phyloP scores from a whole-genome alignment of 2,888 invertebrate species.

The Leptinotarsa haldemani region DNA sequence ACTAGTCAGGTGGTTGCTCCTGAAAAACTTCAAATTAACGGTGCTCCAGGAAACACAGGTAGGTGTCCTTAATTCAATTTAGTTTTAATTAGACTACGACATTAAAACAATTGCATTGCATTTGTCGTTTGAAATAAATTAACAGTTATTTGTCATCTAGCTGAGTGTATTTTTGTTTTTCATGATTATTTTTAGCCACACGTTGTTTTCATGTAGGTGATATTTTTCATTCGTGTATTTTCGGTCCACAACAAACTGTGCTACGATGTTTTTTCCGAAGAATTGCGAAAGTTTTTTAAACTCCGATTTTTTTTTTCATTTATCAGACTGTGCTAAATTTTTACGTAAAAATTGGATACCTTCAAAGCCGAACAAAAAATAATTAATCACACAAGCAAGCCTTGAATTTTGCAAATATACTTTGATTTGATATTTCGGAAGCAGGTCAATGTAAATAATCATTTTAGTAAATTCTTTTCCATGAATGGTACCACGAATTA shows the following conservation, averaged over 20 bases:
- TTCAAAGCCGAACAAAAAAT: no score
- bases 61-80: slow-evolving; percentile 12
- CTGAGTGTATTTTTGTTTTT: neutral
- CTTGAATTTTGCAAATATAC: no score
- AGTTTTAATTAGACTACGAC: neutral
- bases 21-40: slow-evolving; percentile 38
- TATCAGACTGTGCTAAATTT: no score
- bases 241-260: neutral
- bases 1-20: slow-evolving; percentile 37
- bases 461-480: no score
- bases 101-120: neutral
- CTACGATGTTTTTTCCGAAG: neutral
- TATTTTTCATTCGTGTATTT: neutral
- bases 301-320: neutral
- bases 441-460: no score
- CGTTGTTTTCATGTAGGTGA: slow-evolving; percentile 4
- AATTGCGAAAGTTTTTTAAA: neutral
- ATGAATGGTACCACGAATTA: no score
- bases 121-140: neutral
- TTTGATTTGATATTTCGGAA: no score
- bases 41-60: slow-evolving; percentile 37
- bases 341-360: no score
- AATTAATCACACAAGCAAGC: no score
- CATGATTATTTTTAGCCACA: slow-evolving; percentile 5
- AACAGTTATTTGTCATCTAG: neutral